Conservation (phyloP, 1,140 invertebrate species). For the Pseudoatta argentina region DNA sequence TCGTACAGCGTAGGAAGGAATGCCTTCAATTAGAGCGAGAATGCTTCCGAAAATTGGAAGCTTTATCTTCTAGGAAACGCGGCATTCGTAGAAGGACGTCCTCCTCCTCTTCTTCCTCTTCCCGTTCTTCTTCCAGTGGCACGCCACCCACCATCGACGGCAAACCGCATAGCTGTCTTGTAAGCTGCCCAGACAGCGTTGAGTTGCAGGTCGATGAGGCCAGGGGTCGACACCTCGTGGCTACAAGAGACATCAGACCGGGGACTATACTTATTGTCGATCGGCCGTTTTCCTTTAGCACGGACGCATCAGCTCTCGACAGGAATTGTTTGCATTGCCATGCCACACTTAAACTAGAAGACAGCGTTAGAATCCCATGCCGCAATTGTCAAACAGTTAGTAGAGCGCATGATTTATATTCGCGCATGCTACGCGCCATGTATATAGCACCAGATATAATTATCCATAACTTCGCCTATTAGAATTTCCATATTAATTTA, state of each 20-base stretch:
- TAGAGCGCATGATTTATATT: slow-evolving; percentile 48
- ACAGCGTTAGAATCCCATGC: slow-evolving; percentile 85
- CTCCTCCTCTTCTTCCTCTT: not conserved
- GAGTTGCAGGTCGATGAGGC: slow-evolving; percentile 70
- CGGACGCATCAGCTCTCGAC: slow-evolving; percentile 82
- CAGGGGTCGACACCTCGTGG: slow-evolving; percentile 81
- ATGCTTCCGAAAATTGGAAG: slow-evolving; percentile 71
- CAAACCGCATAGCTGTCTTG: slow-evolving; percentile 75
- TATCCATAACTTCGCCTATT: not conserved
- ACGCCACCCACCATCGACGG: slow-evolving; percentile 76
- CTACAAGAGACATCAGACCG: slow-evolving; percentile 80
- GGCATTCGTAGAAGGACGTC: not conserved
- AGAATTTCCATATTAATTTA: not conserved
- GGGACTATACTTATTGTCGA: slow-evolving; percentile 86
- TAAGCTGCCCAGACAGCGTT: slow-evolving; percentile 80
- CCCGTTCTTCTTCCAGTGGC: not conserved
- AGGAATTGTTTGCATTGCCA: slow-evolving; percentile 88
- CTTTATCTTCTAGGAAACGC: slow-evolving; percentile 11
- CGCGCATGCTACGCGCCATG: slow-evolving; percentile 21
- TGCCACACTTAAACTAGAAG: slow-evolving; percentile 77
- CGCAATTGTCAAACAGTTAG: slow-evolving; percentile 85
- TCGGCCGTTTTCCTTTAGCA: slow-evolving; percentile 83
- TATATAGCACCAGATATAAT: not conserved
- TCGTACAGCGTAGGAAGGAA: slow-evolving; percentile 73
- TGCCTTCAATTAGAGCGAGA: slow-evolving; percentile 76